phyloP scores from a whole-genome alignment of 2,113 vertebrate genomes.

The Pitta sordida region DNA sequence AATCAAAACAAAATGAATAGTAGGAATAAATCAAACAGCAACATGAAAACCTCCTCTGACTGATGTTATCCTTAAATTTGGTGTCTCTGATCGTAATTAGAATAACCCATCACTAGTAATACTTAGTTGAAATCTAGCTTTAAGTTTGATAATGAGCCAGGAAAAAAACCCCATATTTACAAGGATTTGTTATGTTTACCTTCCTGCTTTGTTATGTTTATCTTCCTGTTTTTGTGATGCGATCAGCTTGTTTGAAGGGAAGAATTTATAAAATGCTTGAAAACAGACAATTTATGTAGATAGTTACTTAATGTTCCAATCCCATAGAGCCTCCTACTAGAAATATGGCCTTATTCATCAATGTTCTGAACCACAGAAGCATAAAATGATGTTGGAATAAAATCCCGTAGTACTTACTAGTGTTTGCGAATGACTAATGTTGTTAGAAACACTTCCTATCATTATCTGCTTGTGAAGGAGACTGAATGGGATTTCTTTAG shows the following conservation, averaged over 20 bases:
- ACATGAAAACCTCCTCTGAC: background rate
- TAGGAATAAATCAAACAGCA: background rate
- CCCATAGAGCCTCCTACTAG: background rate
- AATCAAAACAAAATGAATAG: background rate
- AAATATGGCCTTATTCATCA: constrained; percentile 34
- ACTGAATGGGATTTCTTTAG: constrained; percentile 11
- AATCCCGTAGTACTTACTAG: background rate
- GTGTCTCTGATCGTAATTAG: background rate
- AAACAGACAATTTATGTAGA: background rate
- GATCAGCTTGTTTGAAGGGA: background rate
- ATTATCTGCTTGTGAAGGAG: constrained; percentile 17
- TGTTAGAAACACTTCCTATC: background rate
- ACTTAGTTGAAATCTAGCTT: background rate
- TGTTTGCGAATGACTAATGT: constrained; percentile 42
- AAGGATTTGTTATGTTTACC: background rate
- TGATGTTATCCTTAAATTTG: background rate
- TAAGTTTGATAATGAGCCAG: background rate
- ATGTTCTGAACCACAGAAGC: constrained; percentile 11
- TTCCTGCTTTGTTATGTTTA: background rate
- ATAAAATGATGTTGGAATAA: constrained; percentile 28
- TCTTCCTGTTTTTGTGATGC: background rate
- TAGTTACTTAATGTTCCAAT: constrained; percentile 8
- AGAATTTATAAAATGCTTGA: background rate
- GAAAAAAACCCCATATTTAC: background rate
- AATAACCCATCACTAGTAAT: background rate